Conservation (phyloP, 2,888 invertebrate species). For the Amiota minor region DNA sequence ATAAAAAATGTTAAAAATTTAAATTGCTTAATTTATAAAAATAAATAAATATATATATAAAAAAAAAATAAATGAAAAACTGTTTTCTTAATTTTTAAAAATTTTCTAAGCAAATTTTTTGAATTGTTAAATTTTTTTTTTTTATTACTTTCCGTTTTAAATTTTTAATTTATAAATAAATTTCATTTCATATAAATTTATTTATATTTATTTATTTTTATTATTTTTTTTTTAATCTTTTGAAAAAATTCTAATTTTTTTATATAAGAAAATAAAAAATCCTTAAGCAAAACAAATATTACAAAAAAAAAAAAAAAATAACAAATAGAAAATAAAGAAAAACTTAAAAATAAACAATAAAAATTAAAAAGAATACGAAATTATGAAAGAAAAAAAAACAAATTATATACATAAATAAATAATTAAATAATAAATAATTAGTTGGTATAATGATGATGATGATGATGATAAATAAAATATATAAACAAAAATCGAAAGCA, state of each 20-base stretch:
- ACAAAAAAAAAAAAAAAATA: constrained; percentile 14
- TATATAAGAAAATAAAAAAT: background rate
- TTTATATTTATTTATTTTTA: no score
- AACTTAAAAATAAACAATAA: constrained; percentile 10
- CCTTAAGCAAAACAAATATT: background rate
- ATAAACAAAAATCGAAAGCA: constrained; percentile 26
- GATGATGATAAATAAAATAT: constrained; percentile 42
- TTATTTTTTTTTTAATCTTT: no score
- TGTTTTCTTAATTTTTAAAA: no score
- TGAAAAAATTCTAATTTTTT: background rate
- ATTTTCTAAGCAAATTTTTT: background rate
- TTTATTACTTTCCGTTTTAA: no score
- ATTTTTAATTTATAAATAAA: no score
- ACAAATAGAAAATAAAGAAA: background rate
- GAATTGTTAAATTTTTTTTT: constrained; percentile 25
- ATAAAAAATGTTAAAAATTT: constrained; percentile 31
- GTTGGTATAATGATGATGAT: constrained; percentile 12
- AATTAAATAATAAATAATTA: constrained; percentile 35
- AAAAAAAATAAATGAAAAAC: no score
- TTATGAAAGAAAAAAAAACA: background rate
- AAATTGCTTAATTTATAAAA: no score
- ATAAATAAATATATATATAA: no score
- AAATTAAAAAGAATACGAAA: constrained; percentile 30
- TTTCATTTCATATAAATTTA: no score
- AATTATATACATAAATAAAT: constrained; percentile 33